Base-by-base conservation (phyloP, 2,113 vertebrate species). In the Rhizomys pruinosus region DNA sequence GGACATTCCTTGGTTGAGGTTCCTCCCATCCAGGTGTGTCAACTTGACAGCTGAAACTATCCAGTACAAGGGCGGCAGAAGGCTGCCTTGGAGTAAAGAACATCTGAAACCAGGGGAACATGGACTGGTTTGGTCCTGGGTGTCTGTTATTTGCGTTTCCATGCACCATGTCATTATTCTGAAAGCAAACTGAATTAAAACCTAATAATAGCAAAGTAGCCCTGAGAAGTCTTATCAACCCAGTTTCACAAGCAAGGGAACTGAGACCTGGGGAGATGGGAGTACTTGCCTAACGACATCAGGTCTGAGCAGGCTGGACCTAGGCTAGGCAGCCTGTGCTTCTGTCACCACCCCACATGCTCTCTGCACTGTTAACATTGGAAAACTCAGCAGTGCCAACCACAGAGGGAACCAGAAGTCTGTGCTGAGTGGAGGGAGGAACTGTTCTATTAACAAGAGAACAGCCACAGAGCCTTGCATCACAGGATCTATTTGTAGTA, bases 201-300 rank as follows among this genome's bases (percentile, higher is more conserved):
- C 37, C 78, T 52, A 52, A 34, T 16, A 78, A 61, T 10, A 27
- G 37, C 9, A 25, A 27, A 29, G 12, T 8, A 74, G 22, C 42
- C 5, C 17, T 59, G 55, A 69, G 44, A 86, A 80, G 61, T 19
- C 32, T n/a, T 55, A 93, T 61, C 52, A 44, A 52, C 17, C 8
- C 68, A 76, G 17, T 76, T 15, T 71, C 78, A 92, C 42, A 72
- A 37, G 69, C 13, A 37, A 88, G 64, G 91, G 80, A 72, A 39
- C 29, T 12, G 10, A 92, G 42, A 59, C 68, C 5, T 0, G 25
- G 16, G 61, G 84, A 66, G 7, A 16, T 69, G 4, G 22, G 66
- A 15, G 55, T 25, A 37, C 6, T 23, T 64, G 37, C 32, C 34
- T 19, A 9, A 80, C 13, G 64, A 68, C 88, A 52, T 37, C 71